phyloP scores from a whole-genome alignment of 2,888 invertebrate species.

The Metopia argyrocephala region DNA sequence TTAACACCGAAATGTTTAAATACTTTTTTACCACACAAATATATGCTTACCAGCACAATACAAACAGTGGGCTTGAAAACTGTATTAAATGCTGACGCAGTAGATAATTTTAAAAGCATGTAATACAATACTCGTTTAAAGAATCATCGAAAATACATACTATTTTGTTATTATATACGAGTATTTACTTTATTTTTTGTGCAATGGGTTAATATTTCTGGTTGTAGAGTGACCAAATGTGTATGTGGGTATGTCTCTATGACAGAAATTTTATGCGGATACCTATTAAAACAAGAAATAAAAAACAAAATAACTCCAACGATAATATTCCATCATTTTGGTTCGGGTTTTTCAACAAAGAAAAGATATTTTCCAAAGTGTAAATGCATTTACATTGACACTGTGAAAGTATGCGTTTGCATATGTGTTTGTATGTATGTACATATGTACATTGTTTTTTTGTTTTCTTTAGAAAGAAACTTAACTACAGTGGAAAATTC shows the following conservation, averaged over 20 bases:
- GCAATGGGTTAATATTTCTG: not conserved
- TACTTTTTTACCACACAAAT: not conserved
- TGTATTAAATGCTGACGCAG: slow-evolving; percentile 51
- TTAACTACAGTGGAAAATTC: slow-evolving; percentile 73
- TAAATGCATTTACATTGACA: slow-evolving; percentile 15
- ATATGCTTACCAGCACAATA: not conserved
- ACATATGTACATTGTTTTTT: slow-evolving; percentile 1
- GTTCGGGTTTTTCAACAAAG: not conserved
- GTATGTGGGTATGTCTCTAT: not conserved
- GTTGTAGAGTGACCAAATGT: not conserved
- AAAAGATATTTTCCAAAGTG: slow-evolving; percentile 31
- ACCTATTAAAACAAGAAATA: slow-evolving; percentile 17
- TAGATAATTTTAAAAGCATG: no score
- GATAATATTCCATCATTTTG: not conserved
- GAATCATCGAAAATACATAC: not conserved
- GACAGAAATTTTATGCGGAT: slow-evolving; percentile 48
- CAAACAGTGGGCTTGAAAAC: slow-evolving; percentile 46
- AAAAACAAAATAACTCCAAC: no score
- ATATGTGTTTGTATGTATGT: slow-evolving; percentile 41
- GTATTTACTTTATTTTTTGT: not conserved
- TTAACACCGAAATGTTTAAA: slow-evolving; percentile 13
- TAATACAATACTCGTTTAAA: not conserved
- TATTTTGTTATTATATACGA: not conserved
- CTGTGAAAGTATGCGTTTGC: slow-evolving; percentile 23
- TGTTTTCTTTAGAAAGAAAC: not conserved